phyloP scores from a whole-genome alignment of 2,888 invertebrate genomes.

The Diabrotica balteata region DNA sequence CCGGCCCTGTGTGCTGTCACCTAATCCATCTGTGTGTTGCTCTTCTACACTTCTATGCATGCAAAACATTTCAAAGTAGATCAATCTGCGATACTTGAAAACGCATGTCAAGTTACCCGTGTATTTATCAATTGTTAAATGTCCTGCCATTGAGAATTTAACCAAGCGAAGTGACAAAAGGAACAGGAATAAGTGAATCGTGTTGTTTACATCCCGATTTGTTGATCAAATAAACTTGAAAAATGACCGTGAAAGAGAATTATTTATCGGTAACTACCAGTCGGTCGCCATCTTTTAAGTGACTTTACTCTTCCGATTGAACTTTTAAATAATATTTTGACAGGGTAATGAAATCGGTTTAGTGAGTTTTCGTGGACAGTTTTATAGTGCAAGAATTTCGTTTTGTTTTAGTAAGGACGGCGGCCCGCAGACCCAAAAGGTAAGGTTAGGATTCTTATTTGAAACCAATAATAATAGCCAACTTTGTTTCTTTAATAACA shows the following conservation, averaged over 20 bases:
- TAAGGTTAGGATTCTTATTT: constrained; percentile 30
- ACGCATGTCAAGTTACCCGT: constrained; percentile 54
- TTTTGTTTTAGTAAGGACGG: constrained; percentile 27
- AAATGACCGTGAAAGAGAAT: constrained; percentile 62
- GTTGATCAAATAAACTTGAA: constrained; percentile 56
- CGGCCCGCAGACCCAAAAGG: constrained; percentile 37
- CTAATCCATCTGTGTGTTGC: constrained; percentile 57
- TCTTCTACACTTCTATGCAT: constrained; percentile 55
- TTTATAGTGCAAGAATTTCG: constrained; percentile 37
- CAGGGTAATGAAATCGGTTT: constrained; percentile 49
- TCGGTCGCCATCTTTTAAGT: constrained; percentile 68
- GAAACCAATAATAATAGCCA: constrained; percentile 10
- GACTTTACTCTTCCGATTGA: constrained; percentile 57
- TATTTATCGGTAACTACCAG: constrained; percentile 62
- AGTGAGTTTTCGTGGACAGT: constrained; percentile 46
- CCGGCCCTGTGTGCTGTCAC: constrained; percentile 59
- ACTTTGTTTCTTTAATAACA: constrained; percentile 2
- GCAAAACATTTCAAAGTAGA: constrained; percentile 62
- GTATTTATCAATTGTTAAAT: constrained; percentile 37
- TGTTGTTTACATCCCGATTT: constrained; percentile 53
- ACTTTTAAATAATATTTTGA: constrained; percentile 49
- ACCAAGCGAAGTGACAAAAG: constrained; percentile 34
- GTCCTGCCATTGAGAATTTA: constrained; percentile 30
- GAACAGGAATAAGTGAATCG: constrained; percentile 41
- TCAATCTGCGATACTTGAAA: constrained; percentile 59